Evolutionary conservation across 1,140 invertebrate species (phyloP).

Genomic region (Drepana arcuata): DNA sequence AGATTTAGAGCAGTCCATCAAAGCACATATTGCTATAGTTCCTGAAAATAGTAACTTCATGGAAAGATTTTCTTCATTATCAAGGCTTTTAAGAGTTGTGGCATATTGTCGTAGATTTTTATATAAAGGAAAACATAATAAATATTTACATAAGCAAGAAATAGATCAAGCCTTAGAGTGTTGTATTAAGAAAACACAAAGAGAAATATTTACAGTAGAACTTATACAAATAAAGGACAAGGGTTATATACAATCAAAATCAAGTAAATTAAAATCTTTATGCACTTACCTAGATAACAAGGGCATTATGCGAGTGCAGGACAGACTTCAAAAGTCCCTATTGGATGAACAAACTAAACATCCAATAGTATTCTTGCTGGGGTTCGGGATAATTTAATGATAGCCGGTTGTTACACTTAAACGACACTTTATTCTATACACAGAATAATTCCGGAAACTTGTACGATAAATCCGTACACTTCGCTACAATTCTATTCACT

Average conservation of each 20-base stretch:
- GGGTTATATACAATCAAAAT: slow-evolving; percentile 3
- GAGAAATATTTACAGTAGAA: slow-evolving; percentile 5
- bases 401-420: too few species aligned
- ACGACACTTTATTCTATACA: too few species aligned
- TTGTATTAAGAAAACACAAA: slow-evolving; percentile 5
- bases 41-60: not conserved
- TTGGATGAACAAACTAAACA: slow-evolving; percentile 2
- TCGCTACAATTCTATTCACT: too few species aligned
- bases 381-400: too few species aligned
- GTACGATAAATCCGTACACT: too few species aligned
- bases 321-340: slow-evolving; percentile 5
- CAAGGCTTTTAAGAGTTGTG: not conserved
- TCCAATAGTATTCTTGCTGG: too few species aligned
- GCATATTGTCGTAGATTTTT: slow-evolving; percentile 3
- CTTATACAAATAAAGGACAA: slow-evolving; percentile 3
- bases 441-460: too few species aligned
- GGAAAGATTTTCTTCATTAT: slow-evolving; percentile 1
- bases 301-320: slow-evolving; percentile 1
- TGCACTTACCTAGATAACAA: slow-evolving; percentile 5
- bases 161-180: slow-evolving; percentile 1
- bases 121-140: not conserved
- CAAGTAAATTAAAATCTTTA: slow-evolving; percentile 4
- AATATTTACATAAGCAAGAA: slow-evolving; percentile 2
- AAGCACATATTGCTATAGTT: not conserved
- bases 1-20: slow-evolving; percentile 4